Evolutionary conservation across 2,888 invertebrate genomes (phyloP).

Genomic region (Mechanitis messenoides): DNA sequence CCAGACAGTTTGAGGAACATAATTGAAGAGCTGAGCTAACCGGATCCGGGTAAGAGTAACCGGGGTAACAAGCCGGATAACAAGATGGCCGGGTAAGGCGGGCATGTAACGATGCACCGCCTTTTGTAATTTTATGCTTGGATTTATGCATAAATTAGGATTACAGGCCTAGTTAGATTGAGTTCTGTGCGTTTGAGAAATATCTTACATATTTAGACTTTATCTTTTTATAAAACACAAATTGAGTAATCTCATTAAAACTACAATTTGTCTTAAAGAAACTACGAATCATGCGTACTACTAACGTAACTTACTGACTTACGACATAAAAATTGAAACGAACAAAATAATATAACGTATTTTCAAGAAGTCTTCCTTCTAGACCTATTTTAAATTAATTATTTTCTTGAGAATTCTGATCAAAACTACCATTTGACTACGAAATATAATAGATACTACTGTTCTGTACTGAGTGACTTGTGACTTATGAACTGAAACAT

Average conservation of each 20-base stretch:
- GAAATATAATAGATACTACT: too few relatives aligned
- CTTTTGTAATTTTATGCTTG: constrained; percentile 26
- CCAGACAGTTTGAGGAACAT: constrained; percentile 61
- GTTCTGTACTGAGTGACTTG: not conserved
- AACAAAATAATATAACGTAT: too few relatives aligned
- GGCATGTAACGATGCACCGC: constrained; percentile 33
- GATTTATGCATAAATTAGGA: constrained; percentile 14
- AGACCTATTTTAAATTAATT: too few relatives aligned
- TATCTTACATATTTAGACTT: not conserved
- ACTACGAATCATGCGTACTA: too few relatives aligned
- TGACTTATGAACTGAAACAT: not conserved
- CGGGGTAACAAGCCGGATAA: constrained; percentile 60
- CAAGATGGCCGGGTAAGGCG: constrained; percentile 46
- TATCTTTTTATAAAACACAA: too few relatives aligned
- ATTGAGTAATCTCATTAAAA: too few relatives aligned
- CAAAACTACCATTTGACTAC: too few relatives aligned
- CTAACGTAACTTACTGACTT: too few relatives aligned
- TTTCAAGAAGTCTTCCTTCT: too few relatives aligned
- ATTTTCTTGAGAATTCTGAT: too few relatives aligned
- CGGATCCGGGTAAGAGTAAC: constrained; percentile 44
- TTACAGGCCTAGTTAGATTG: not conserved
- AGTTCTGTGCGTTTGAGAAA: not conserved
- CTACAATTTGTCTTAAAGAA: too few relatives aligned
- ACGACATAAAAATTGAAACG: too few relatives aligned
- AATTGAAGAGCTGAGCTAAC: constrained; percentile 73